Percentiles rank a stretch among this genome's conserved stretches.
phyloP scores from a whole-genome alignment of 2,113 vertebrate species.

The Poicephalus gulielmi region DNA sequence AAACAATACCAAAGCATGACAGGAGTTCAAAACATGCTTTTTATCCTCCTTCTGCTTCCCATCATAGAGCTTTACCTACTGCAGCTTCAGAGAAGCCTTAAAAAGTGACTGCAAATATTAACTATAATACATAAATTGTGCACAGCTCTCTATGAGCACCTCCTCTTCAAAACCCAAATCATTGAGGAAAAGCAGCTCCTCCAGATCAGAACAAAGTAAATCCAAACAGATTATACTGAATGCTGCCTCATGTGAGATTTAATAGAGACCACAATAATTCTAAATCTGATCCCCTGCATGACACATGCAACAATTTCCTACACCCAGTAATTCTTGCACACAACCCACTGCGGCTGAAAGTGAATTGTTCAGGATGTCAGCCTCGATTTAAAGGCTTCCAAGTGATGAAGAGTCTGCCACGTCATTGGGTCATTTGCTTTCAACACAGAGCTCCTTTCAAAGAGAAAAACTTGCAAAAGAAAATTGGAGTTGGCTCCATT shows the following conservation, averaged over 20 bases:
- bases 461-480: neutral
- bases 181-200: slow-evolving; percentile 23
- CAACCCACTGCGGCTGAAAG: neutral
- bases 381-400: neutral
- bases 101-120: neutral
- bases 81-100: neutral
- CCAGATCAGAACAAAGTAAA: neutral
- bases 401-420: neutral
- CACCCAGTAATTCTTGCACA: neutral
- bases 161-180: neutral
- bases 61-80: neutral
- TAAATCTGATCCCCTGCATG: neutral
- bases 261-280: neutral
- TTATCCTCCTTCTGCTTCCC: neutral
- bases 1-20: neutral
- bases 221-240: neutral
- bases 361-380: neutral
- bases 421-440: neutral
- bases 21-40: neutral
- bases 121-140: neutral
- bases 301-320: neutral
- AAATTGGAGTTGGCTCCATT: neutral
- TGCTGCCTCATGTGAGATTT: neutral
- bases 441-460: neutral
- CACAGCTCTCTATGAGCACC: fast-evolving